Conservation (phyloP, 1,140 invertebrate species). For the Coenobita brevimanus region DNA sequence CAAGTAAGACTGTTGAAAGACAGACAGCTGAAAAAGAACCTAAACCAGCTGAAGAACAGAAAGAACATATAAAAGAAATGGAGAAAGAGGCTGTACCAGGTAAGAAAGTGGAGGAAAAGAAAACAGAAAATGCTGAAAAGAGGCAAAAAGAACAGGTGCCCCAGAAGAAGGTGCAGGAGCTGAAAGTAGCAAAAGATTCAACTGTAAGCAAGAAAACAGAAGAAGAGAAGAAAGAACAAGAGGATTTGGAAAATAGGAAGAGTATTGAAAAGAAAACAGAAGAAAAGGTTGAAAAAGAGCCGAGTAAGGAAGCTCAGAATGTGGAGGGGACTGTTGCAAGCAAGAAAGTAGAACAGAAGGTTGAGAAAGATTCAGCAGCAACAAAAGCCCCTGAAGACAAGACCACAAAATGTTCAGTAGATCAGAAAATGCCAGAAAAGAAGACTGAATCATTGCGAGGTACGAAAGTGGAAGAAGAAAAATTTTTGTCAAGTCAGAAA, state of each 20-base stretch:
- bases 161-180: no score
- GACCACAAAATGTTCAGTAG: no score
- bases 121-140: neutral
- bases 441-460: neutral
- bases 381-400: no score
- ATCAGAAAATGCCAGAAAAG: neutral
- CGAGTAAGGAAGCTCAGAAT: neutral
- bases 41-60: no score
- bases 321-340: neutral
- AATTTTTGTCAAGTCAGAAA: neutral
- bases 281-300: slow-evolving; percentile 71
- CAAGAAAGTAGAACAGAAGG: neutral
- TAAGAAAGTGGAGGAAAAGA: neutral
- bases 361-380: no score
- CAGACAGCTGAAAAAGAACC: neutral
- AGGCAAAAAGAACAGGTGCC: neutral
- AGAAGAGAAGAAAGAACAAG: no score
- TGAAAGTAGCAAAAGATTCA: no score
- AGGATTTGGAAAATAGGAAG: neutral
- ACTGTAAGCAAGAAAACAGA: no score
- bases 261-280: slow-evolving; percentile 71
- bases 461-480: neutral
- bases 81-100: neutral
- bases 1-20: neutral
- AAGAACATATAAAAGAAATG: neutral